These are phyloP conservation scores for Neuroterus valhalla DNA, from an alignment of 1,140 invertebrate species.

Conservation along the genomic window DNA sequence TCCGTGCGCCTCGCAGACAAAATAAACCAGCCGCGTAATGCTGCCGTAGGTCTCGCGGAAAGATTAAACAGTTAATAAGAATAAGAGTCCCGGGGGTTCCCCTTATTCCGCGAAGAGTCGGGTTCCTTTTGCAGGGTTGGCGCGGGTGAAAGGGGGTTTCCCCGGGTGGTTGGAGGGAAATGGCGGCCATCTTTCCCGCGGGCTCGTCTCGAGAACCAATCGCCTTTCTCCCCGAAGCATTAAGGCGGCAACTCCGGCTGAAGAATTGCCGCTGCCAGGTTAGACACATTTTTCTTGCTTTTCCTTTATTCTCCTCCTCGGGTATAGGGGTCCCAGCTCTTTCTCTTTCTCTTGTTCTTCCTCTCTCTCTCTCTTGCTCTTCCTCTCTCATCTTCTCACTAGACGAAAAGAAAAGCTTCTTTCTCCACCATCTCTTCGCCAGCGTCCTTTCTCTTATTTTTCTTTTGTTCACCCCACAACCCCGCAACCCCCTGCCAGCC, in stretches of 20 bases:
- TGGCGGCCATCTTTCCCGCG: conserved; percentile 75
- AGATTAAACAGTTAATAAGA: conserved; percentile 77
- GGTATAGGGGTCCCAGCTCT: conserved; percentile 46
- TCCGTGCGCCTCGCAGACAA: conserved; percentile 59
- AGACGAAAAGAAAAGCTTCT: conserved; percentile 52
- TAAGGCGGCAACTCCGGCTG: conserved; percentile 75
- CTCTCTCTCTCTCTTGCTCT: conserved; percentile 41
- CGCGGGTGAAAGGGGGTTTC: conserved; percentile 62
- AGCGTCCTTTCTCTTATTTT: conserved; percentile 69
- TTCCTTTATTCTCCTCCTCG: conserved; percentile 74
- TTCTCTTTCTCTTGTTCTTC: conserved; percentile 43
- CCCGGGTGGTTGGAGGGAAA: conserved; percentile 75
- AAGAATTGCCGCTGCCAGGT: conserved; percentile 75
- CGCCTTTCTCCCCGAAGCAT: conserved; percentile 69
- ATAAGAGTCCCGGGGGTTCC: conserved; percentile 72
- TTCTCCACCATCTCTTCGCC: conserved; percentile 47
- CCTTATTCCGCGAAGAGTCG: conserved; percentile 61
- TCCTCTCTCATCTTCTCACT: conserved; percentile 38
- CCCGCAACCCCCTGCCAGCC: conserved; percentile 55
- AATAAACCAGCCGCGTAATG: conserved; percentile 74
- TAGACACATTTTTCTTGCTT: conserved; percentile 77
- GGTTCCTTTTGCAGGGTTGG: conserved; percentile 61
- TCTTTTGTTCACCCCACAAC: conserved; percentile 69
- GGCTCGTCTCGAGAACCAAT: conserved; percentile 75
- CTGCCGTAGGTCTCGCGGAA: conserved; percentile 72